Base-by-base conservation (phyloP, 2,888 invertebrate genomes). In the Shargacucullia verbasci region DNA sequence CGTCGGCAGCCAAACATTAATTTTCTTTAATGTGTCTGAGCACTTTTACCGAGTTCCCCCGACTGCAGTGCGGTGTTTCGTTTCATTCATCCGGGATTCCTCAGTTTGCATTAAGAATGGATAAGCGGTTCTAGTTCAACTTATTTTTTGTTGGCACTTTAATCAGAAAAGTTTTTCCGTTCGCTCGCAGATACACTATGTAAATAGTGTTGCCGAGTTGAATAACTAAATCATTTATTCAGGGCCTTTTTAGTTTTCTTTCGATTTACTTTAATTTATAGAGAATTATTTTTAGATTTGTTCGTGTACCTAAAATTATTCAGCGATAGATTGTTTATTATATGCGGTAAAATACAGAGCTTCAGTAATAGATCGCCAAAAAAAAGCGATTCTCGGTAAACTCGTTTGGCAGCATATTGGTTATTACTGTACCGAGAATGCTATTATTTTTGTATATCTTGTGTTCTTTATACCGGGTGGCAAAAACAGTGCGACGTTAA, bases 11-110 rank as follows among this genome's bases (percentile, higher is more conserved):
- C 88, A 90, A 92, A 92, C 94, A 93, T 93, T 93, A 92, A 94
- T 93, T 93, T 92, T 92, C 92, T 92, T 93, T 93, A 93, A 94
- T 92, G 93, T 92, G 92, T 89, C 91, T 91, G 91, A 92, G 90
- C 88, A 92, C 91, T 92, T 90, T 92, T 92, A 87, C 89, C 83
- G 84, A 86, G 86, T 89, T 82, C 83, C 60, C 84, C 83, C 77
- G 71, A 88, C 91, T 92, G 92, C 93, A 92, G 83, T 93, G 93
- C 93, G 90, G 92, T 92, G 91, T 92, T 92, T 91, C 89, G 88
- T 90, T 91, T 83, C 85, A 89, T 91, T 91, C 91, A 90, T 90
- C 89, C 85, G 78, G 81, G 83, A 87, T 86, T 86, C 84, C 85
- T 85, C 83, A 81, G 84, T 86, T 89, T 88, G 87, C 86, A 91